Evolutionary conservation across 1,140 invertebrate genomes (phyloP), one percentile per base, ranked within the genome.

Genomic region (Saccostrea glomerata): DNA sequence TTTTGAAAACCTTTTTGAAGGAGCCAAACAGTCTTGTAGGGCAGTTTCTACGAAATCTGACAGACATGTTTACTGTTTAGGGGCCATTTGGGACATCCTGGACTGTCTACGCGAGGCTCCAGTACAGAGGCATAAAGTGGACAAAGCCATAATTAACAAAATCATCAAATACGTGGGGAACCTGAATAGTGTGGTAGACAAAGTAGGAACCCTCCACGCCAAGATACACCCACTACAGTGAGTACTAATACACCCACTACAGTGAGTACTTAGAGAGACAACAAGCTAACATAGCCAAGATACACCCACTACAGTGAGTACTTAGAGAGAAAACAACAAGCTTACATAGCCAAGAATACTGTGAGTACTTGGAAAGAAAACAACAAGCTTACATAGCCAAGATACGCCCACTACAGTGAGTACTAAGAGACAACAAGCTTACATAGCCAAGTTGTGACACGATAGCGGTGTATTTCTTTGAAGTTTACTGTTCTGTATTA

Each of bases 1-100:
- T 47, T 47, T 2, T 1, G 2, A 47, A 47, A 47, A 6, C 5
- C 47, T 7, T 3, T 47, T 47, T 7, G 47, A 6, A 9, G 5
- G 47, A 47, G 2, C 9, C 1, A 7, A 47, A 47, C 47, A 47
- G 5, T 47, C 47, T 47, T 3, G 47, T 6, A 47, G 9, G 5
- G 6, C 47, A 47, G 47, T 47, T 47, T 47, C 47, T 47, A 47
- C 0, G 47, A 47, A 47, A 47, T 6, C 6, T 47, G 40, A 47
- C 6, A 0, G 47, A 47, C 47, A 47, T 47, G 2, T 47, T 47
- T 86, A 15, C 54, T 56, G 25, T 86, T 40, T 73, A 87, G 86
- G 23, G 1, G 86, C 66, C 15, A 87, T 87, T 56, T 87, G 86
- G 86, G 56, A 73, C 63, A 82, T 87, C 12, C 55, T 87, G 15